These are phyloP conservation scores for Synergus umbraculus DNA, from an alignment of 2,888 invertebrate species.

Conservation along the genomic window DNA sequence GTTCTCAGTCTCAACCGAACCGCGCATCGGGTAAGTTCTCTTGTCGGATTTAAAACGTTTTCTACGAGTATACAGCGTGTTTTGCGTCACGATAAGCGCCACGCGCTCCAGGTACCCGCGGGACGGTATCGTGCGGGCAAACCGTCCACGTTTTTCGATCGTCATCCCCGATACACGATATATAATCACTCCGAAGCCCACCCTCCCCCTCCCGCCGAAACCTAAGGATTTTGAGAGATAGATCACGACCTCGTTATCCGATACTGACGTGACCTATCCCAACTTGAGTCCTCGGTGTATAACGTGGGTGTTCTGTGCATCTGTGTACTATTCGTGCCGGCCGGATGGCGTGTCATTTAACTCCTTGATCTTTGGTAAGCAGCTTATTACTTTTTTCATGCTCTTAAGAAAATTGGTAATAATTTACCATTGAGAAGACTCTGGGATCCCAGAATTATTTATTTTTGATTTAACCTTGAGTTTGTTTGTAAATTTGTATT, in stretches of 20 bases:
- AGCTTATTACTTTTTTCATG: background rate
- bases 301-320: constrained; percentile 52
- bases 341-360: constrained; percentile 46
- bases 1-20: constrained; percentile 74
- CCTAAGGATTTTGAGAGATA: constrained; percentile 49
- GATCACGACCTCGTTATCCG: constrained; percentile 59
- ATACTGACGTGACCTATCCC: constrained; percentile 62
- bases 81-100: constrained; percentile 44
- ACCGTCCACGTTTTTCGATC: constrained; percentile 43
- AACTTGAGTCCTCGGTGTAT: constrained; percentile 58
- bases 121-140: constrained; percentile 49
- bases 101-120: constrained; percentile 43
- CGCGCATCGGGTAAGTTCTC: constrained; percentile 73
- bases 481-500: no score
- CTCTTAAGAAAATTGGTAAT: background rate
- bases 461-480: no score
- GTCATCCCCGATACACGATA: constrained; percentile 31
- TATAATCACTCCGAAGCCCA: constrained; percentile 7
- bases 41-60: constrained; percentile 50
- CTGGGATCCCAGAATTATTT: no score
- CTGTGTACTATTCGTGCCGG: constrained; percentile 46
- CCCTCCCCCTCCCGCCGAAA: background rate
- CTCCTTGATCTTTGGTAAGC: constrained; percentile 39
- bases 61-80: constrained; percentile 56
- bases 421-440: background rate